Base-by-base conservation (phyloP, 2,888 invertebrate genomes). In the Pelosia muscerda region DNA sequence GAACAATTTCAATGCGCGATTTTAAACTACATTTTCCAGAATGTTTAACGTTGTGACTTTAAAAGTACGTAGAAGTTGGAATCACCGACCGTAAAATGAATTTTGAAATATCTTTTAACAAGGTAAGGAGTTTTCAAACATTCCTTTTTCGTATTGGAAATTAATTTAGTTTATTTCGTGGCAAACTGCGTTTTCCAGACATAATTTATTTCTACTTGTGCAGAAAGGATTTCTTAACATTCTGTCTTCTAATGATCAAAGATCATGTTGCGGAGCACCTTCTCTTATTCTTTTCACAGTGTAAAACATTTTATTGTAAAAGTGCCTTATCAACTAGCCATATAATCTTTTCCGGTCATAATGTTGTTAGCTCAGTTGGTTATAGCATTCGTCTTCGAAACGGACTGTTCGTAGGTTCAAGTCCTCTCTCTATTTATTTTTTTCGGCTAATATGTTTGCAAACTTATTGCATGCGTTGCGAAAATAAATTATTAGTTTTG, bases 31-130 rank as follows among this genome's bases (percentile, higher is more conserved):
- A 74, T 77, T 76, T 76, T 74, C 81, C 82, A 80, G 81, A 84
- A 83, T 84, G 81, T 83, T 83, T 81, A 82, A 84, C 76, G 77
- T 78, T 75, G 73, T 72, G 68, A 67, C 69, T 75, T 71, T 63
- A 49, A 31, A 68, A 72, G 69, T 67, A 63, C 69, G 67, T 42
- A 62, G 68, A 74, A 74, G 73, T 76, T 73, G 62, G 66, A 67
- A 61, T 74, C 53, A 60, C 63, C 61, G 42, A 56, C 49, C 49
- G 49, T 49, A 49, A 49, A 49, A 49, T 49, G 49, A 49, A 49
- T 49, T 49, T 49, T 49, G 49, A 49, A 49, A 49, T 49, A 49
- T 49, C 49, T 49, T 49, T 49, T 49, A 49, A 49, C 49, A 49
- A 63, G 19, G 54, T 60, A 63, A 38, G 25, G 11, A 31, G 22